A percentile compares a stretch with the other conserved stretches of the same genome.
Evolutionary conservation across 2,888 invertebrate species (phyloP).

Genomic region (Zhuqinia jingwanae): DNA sequence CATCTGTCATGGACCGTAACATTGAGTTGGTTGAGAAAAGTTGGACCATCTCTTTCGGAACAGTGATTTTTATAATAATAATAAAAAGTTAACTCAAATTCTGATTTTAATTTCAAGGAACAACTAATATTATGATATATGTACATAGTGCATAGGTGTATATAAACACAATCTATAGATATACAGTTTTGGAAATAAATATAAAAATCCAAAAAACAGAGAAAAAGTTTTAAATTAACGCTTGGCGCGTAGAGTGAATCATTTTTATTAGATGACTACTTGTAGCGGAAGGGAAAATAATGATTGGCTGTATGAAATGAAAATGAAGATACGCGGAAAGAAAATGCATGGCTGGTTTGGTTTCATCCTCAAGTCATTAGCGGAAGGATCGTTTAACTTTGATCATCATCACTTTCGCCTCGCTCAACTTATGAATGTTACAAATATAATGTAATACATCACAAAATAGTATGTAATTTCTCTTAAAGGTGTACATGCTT

Average conservation of each 20-base stretch:
- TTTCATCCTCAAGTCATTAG: not conserved
- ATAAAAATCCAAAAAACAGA: not conserved
- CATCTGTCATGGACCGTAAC: constrained; percentile 34
- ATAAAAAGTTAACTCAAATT: too few species aligned
- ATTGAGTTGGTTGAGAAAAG: not conserved
- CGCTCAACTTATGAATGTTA: too few species aligned
- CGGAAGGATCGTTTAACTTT: constrained; percentile 23
- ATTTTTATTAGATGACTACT: constrained; percentile 44
- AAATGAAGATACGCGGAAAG: not conserved
- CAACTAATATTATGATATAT: too few species aligned
- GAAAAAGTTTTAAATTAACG: constrained; percentile 59
- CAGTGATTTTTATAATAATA: not conserved
- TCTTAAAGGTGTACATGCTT: too few species aligned
- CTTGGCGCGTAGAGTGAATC: constrained; percentile 36
- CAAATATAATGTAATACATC: too few species aligned
- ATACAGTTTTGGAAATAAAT: constrained; percentile 13
- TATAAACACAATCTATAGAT: too few species aligned
- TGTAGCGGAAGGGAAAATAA: not conserved
- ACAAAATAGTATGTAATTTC: too few species aligned
- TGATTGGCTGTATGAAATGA: not conserved
- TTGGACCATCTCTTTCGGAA: not conserved
- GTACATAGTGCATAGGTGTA: too few species aligned
- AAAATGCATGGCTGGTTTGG: not conserved
- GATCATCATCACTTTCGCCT: too few species aligned
- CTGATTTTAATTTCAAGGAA: too few species aligned